A percentile compares a stretch with the other conserved stretches of the same genome.
These are phyloP conservation scores for Podilymbus podiceps DNA, from an alignment of 2,113 vertebrate species.

Conservation along the genomic window DNA sequence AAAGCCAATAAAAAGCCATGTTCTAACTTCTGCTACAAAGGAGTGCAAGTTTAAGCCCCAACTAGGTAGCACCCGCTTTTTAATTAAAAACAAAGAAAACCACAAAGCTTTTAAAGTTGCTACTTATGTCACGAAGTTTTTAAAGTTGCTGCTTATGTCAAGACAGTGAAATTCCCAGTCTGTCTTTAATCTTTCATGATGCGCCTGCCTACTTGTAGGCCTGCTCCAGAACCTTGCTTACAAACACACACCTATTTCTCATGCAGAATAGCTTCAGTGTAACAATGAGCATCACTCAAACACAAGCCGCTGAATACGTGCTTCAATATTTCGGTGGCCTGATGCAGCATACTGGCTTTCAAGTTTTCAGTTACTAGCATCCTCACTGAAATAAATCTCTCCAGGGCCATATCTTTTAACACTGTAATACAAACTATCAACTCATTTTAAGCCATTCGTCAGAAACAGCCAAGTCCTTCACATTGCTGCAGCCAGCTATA, in stretches of 20 bases:
- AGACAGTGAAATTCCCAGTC: background rate
- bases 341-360: background rate
- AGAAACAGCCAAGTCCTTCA: background rate
- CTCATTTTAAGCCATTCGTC: background rate
- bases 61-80: background rate
- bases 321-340: background rate
- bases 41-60: background rate
- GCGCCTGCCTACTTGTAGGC: background rate
- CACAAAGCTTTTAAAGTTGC: too few species aligned
- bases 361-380: background rate
- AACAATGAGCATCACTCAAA: background rate
- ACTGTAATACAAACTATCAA: background rate
- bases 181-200: background rate
- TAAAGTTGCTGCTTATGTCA: background rate
- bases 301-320: background rate
- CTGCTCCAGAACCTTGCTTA: background rate
- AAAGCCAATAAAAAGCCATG: background rate
- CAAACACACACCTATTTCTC: background rate
- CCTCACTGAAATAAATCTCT: background rate
- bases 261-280: background rate
- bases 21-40: background rate
- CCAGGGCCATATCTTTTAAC: background rate
- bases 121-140: background rate
- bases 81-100: background rate
- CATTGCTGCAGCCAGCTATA: background rate